These are phyloP conservation scores for Thalassaphorura encarpata DNA, from an alignment of 1,140 invertebrate genomes.

Conservation along the genomic window DNA sequence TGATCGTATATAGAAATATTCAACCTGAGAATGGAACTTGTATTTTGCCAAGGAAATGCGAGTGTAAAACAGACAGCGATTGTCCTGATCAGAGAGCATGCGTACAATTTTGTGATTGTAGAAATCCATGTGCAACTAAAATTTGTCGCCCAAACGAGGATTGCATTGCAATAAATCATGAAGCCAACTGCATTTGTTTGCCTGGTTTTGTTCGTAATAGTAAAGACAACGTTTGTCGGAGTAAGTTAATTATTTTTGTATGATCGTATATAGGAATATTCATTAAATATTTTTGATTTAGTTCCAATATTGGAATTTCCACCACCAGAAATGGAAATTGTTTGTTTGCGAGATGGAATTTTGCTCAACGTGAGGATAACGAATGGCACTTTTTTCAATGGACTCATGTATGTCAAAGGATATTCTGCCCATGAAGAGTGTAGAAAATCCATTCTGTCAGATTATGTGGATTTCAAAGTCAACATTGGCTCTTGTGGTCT, in stretches of 20 bases:
- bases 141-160: too few relatives aligned
- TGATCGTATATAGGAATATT: too few relatives aligned
- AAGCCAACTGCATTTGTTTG: slow-evolving; percentile 64
- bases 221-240: slow-evolving; percentile 48
- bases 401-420: slow-evolving; percentile 85
- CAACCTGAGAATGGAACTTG: too few relatives aligned
- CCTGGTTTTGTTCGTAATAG: slow-evolving; percentile 56
- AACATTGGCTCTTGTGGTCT: slow-evolving; percentile 83
- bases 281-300: too few relatives aligned
- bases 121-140: too few relatives aligned
- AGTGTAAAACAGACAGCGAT: too few relatives aligned
- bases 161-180: too few relatives aligned
- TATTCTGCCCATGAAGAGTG: slow-evolving; percentile 87
- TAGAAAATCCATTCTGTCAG: slow-evolving; percentile 61
- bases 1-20: too few relatives aligned
- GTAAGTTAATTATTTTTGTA: too few relatives aligned
- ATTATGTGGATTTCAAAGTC: slow-evolving; percentile 77
- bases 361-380: slow-evolving; percentile 69
- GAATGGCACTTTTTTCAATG: slow-evolving; percentile 59
- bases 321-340: slow-evolving; percentile 64
- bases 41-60: too few relatives aligned
- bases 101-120: too few relatives aligned
- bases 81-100: too few relatives aligned
- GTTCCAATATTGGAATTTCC: slow-evolving; percentile 65
- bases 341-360: slow-evolving; percentile 81